Evolutionary conservation across 2,113 vertebrate species (phyloP).

Genomic region (Mormyrus iriodes): DNA sequence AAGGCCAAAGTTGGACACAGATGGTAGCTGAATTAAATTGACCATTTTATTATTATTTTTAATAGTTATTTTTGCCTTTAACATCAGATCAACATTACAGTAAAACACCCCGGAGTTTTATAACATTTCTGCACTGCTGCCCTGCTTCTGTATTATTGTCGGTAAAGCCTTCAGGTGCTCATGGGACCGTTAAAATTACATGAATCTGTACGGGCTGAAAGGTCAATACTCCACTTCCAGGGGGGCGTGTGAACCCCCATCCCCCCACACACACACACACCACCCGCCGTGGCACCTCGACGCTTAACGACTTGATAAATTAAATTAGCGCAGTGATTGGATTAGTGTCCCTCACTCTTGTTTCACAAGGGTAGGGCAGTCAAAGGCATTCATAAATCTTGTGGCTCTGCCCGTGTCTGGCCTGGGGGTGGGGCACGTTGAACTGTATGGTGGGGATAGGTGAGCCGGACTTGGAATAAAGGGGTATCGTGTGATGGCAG

Average conservation of each 20-base stretch:
- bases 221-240: background rate
- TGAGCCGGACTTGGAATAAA: background rate
- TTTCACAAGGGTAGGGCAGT: background rate
- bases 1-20: background rate
- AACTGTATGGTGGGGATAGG: too few species aligned
- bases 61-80: background rate
- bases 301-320: constrained; percentile 5
- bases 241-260: too few species aligned
- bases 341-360: background rate
- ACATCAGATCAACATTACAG: background rate
- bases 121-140: background rate
- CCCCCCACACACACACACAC: too few species aligned
- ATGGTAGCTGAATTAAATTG: background rate
- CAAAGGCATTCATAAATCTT: background rate
- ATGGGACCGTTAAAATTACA: background rate
- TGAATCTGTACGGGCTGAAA: background rate
- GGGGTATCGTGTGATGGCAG: background rate
- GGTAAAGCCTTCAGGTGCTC: background rate
- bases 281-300: background rate
- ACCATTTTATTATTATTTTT: constrained; percentile 1
- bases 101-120: background rate
- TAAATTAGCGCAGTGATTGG: background rate
- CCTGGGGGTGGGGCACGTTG: background rate
- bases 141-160: background rate
- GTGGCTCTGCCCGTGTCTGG: background rate